Evolutionary conservation across 2,888 invertebrate genomes (phyloP).

Genomic region (Sisyra terminalis): DNA sequence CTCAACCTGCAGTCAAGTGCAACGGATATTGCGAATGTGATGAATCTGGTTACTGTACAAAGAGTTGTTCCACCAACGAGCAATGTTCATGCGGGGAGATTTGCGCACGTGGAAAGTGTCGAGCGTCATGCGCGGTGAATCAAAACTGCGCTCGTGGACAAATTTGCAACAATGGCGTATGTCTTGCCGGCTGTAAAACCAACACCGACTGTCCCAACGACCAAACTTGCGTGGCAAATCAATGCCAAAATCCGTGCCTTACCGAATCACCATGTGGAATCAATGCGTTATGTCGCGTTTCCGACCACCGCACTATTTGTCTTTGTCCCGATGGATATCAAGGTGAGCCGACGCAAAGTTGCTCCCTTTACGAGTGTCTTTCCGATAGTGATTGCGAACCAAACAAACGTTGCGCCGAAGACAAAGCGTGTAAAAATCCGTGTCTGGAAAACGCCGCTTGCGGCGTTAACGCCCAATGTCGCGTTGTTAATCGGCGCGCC

Average conservation of each 20-base stretch:
- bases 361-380: slow-evolving; percentile 61
- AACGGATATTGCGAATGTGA: slow-evolving; percentile 67
- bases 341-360: slow-evolving; percentile 62
- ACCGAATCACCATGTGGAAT: slow-evolving; percentile 55
- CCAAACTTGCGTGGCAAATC: slow-evolving; percentile 50
- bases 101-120: slow-evolving; percentile 56
- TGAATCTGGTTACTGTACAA: slow-evolving; percentile 62
- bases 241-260: slow-evolving; percentile 55
- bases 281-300: slow-evolving; percentile 62
- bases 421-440: slow-evolving; percentile 65
- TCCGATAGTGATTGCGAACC: slow-evolving; percentile 59
- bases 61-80: slow-evolving; percentile 42
- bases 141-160: slow-evolving; percentile 60
- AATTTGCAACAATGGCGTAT: slow-evolving; percentile 53
- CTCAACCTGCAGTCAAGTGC: slow-evolving; percentile 52
- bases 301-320: slow-evolving; percentile 69
- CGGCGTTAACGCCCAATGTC: slow-evolving; percentile 71
- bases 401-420: slow-evolving; percentile 54
- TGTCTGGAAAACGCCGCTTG: slow-evolving; percentile 61
- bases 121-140: slow-evolving; percentile 49
- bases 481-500: slow-evolving; percentile 55
- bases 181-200: slow-evolving; percentile 62
- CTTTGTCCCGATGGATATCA: slow-evolving; percentile 74
- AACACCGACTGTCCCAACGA: slow-evolving; percentile 66
- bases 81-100: slow-evolving; percentile 73